phyloP scores from a whole-genome alignment of 2,113 vertebrate species.

The Chloroceryle aenea region DNA sequence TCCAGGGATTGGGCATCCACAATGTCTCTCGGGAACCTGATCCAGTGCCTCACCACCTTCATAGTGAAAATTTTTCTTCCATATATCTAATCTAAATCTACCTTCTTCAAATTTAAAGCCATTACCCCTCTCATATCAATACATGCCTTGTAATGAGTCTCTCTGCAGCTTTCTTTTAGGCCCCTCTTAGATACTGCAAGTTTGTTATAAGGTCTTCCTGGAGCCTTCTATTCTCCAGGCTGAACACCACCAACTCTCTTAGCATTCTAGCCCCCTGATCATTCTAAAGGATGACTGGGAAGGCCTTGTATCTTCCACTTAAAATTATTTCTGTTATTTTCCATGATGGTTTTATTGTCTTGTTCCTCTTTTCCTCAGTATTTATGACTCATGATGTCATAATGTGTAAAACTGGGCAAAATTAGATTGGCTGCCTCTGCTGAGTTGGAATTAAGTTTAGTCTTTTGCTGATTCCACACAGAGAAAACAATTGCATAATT shows the following conservation, averaged over 20 bases:
- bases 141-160: not conserved
- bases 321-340: not conserved
- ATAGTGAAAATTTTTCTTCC: not conserved
- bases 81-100: not conserved
- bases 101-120: not conserved
- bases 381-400: not conserved
- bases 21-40: not conserved
- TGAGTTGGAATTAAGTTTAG: not conserved
- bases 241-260: too few species aligned
- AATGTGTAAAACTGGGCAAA: not conserved
- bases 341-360: not conserved
- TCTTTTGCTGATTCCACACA: not conserved
- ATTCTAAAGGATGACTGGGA: not conserved
- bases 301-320: not conserved
- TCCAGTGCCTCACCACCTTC: not conserved
- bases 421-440: not conserved
- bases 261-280: too few species aligned
- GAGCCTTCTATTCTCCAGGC: not conserved
- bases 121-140: not conserved
- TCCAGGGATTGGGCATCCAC: not conserved
- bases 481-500: not conserved
- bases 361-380: not conserved
- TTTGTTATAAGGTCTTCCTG: not conserved
- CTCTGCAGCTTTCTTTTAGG: not conserved
- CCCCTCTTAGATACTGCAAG: not conserved